These are phyloP conservation scores for Gobiocypris rarus DNA, from an alignment of 2,113 vertebrate species.

Conservation along the genomic window DNA sequence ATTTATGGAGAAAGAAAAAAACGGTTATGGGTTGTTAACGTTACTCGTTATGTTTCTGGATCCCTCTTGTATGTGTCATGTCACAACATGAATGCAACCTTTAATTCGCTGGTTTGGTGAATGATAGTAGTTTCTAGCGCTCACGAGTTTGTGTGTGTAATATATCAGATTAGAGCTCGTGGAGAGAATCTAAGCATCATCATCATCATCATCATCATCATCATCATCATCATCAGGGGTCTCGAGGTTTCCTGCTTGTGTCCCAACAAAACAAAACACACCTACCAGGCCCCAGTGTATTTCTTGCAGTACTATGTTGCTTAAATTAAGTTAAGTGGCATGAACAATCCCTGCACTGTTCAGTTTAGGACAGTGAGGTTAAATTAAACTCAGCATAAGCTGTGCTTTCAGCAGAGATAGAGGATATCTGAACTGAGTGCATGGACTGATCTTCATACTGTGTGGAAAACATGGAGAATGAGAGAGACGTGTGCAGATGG, in stretches of 20 bases:
- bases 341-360: constrained; percentile 43
- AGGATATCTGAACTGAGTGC: background rate
- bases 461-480: background rate
- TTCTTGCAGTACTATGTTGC: background rate
- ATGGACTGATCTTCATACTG: constrained; percentile 1
- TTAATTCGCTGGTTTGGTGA: background rate
- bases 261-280: background rate
- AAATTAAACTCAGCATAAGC: background rate
- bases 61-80: background rate
- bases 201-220: too few relatives aligned
- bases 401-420: background rate
- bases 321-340: constrained; percentile 30
- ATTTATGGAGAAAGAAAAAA: background rate
- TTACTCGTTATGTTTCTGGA: background rate
- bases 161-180: background rate
- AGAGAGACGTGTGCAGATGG: background rate
- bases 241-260: background rate
- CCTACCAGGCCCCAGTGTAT: background rate
- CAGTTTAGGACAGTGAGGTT: background rate
- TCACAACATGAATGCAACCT: background rate
- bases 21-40: too few relatives aligned
- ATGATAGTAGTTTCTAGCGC: background rate
- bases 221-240: background rate
- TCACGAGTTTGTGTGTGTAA: background rate
- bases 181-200: background rate